Evolutionary conservation across 2,113 vertebrate genomes (phyloP).

Genomic region (Athene noctua): DNA sequence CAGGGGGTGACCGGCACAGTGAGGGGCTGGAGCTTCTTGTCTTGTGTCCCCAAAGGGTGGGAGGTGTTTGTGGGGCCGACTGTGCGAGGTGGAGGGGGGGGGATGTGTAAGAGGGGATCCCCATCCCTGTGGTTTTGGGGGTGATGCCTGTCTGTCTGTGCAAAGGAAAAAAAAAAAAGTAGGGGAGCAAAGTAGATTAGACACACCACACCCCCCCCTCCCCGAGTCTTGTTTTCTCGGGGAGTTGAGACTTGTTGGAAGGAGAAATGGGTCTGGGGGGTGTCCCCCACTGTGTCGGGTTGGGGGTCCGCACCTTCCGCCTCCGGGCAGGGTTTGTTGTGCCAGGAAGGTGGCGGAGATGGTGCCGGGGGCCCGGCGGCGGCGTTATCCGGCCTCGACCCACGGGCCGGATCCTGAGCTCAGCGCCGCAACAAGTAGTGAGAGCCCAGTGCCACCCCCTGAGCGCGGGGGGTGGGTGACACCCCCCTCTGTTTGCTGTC

Average conservation of each 20-base stretch:
- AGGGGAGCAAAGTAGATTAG: rapidly evolving
- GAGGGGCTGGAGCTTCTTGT: neutral
- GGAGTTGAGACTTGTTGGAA: neutral
- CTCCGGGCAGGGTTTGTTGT: neutral
- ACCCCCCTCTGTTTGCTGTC: neutral
- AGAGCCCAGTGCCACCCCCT: neutral
- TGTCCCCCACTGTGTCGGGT: rapidly evolving
- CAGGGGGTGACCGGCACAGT: rapidly evolving
- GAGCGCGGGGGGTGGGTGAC: neutral
- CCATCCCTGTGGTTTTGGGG: neutral
- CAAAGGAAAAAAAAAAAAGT: neutral
- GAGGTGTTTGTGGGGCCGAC: neutral
- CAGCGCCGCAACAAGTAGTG: neutral
- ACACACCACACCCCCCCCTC: too few species aligned
- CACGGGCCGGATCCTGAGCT: neutral
- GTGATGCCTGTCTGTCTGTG: neutral
- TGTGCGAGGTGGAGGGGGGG: too few species aligned
- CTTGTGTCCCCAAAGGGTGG: too few species aligned
- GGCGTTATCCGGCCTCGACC: neutral
- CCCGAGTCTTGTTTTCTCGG: rapidly evolving
- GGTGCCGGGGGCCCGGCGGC: neutral
- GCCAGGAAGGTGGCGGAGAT: neutral
- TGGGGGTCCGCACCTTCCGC: neutral
- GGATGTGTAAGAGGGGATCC: neutral
- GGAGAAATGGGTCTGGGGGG: neutral